Percentiles rank a stretch among this genome's conserved stretches.
Evolutionary conservation across 2,113 vertebrate species (phyloP).

Genomic region (Dromas ardeola): DNA sequence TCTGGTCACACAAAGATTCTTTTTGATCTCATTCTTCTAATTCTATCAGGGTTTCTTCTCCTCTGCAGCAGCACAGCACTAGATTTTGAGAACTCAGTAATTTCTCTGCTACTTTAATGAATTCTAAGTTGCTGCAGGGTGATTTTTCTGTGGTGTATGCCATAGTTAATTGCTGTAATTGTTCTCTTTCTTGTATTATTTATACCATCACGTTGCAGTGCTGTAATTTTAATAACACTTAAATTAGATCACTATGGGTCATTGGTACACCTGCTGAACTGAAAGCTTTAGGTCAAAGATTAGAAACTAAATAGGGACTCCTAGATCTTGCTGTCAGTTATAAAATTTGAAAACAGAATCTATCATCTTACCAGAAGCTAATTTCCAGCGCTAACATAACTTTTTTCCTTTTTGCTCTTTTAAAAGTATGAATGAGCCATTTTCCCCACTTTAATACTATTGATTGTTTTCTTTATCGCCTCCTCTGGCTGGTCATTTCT

Average conservation of each 20-base stretch:
- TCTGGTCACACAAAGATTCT: neutral
- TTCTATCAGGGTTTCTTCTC: neutral
- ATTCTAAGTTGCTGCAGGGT: neutral
- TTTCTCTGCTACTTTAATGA: neutral
- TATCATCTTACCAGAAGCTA: neutral
- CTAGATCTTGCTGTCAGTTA: neutral
- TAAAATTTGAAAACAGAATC: neutral
- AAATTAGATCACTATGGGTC: conserved; percentile 5
- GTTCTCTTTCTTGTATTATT: conserved; percentile 50
- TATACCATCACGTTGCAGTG: neutral
- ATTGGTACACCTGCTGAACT: neutral
- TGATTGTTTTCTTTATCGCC: conserved; percentile 15
- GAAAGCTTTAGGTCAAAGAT: neutral
- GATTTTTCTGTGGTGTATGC: neutral
- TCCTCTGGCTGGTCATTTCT: neutral
- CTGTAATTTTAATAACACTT: neutral
- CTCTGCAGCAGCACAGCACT: neutral
- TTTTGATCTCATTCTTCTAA: neutral
- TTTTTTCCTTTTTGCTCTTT: neutral
- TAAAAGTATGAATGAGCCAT: neutral
- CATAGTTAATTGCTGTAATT: conserved; percentile 37
- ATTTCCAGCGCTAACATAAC: neutral
- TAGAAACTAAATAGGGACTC: neutral
- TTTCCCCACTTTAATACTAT: conserved; percentile 6
- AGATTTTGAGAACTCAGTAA: neutral